Conservation (phyloP, 2,113 vertebrate species). For the Atherinomorus stipes region DNA sequence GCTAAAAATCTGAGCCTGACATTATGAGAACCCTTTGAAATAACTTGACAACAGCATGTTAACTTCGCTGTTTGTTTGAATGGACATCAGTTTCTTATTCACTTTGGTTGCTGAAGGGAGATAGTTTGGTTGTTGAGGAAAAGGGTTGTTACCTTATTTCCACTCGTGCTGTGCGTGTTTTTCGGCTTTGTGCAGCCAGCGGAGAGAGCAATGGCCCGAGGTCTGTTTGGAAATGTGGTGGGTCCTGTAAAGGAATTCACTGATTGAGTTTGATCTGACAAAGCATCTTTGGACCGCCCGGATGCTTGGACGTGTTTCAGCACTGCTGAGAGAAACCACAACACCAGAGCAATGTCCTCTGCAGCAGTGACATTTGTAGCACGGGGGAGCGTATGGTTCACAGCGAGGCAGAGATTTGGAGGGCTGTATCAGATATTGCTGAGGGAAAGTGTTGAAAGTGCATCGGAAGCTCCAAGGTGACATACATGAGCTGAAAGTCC, state of each 20-base stretch:
- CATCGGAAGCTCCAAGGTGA: neutral
- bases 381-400: constrained; percentile 10
- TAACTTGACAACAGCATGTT: constrained; percentile 28
- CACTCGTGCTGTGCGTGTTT: constrained; percentile 61
- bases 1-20: constrained; percentile 1
- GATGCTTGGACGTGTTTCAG: constrained; percentile 85
- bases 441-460: neutral
- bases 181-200: constrained; percentile 64
- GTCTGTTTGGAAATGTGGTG: constrained; percentile 84
- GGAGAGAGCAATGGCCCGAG: constrained; percentile 74
- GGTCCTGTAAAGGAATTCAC: constrained; percentile 84
- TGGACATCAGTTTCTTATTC: constrained; percentile 58
- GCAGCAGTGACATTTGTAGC: constrained; percentile 64
- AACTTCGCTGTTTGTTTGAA: constrained; percentile 48
- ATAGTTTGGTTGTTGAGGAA: neutral
- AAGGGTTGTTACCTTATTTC: constrained; percentile 39
- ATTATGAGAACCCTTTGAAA: constrained; percentile 4
- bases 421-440: constrained; percentile 1
- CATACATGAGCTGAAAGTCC: neutral
- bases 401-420: constrained; percentile 7
- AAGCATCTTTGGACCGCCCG: constrained; percentile 85
- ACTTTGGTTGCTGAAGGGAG: constrained; percentile 47
- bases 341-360: constrained; percentile 65
- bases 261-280: constrained; percentile 87
- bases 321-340: constrained; percentile 78